phyloP scores from a whole-genome alignment of 2,888 invertebrate species.

The Dromius quadrimaculatus region DNA sequence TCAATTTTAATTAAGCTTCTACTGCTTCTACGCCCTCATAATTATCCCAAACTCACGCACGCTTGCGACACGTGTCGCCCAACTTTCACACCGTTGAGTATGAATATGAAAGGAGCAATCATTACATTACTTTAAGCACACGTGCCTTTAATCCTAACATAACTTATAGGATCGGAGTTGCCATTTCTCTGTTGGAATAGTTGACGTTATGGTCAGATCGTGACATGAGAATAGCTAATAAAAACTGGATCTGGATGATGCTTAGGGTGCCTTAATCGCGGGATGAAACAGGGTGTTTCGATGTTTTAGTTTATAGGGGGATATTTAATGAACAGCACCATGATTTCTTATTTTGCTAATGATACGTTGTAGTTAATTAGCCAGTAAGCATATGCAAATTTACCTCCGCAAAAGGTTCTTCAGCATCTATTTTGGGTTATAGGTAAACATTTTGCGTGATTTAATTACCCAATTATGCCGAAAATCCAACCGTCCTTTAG shows the following conservation, averaged over 20 bases:
- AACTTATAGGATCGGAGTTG: conserved; percentile 25
- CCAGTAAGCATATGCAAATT: too few relatives aligned
- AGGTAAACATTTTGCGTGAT: conserved; percentile 22
- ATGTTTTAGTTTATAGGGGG: conserved; percentile 34
- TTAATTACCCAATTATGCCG: conserved; percentile 26
- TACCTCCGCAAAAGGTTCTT: too few relatives aligned
- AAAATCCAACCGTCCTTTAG: conserved; percentile 22
- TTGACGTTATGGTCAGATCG: conserved; percentile 45
- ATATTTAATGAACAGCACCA: too few relatives aligned
- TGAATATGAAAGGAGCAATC: conserved; percentile 43
- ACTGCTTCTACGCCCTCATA: conserved; percentile 4
- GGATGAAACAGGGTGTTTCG: background rate
- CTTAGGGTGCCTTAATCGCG: conserved; percentile 2
- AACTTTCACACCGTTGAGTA: conserved; percentile 21
- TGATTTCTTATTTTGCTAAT: too few relatives aligned
- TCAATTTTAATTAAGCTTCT: too few relatives aligned
- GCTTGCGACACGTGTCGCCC: background rate
- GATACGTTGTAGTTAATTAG: too few relatives aligned
- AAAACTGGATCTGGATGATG: conserved; percentile 33
- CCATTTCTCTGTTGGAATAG: conserved; percentile 31
- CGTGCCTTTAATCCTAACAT: conserved; percentile 27
- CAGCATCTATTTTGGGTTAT: conserved; percentile 13
- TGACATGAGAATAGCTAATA: conserved; percentile 50
- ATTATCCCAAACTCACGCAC: conserved; percentile 15
- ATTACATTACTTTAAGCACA: conserved; percentile 35